Evolutionary conservation across 2,888 invertebrate genomes (phyloP), one percentile per base, ranked within the genome.

Genomic region (Eulithis testata): DNA sequence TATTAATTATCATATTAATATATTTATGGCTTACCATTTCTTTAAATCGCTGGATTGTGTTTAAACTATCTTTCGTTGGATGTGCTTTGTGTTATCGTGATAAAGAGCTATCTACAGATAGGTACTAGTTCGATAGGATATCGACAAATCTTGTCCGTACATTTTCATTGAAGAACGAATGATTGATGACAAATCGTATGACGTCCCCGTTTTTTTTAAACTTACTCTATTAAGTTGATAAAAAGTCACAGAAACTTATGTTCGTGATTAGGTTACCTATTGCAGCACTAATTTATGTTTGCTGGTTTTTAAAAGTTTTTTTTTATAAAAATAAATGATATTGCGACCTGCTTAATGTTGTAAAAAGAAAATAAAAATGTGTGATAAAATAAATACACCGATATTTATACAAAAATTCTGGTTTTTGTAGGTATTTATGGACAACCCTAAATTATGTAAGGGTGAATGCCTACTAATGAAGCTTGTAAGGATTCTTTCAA

Each of bases 11-110:
- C 71, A 73, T 80, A 82, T 78, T 73, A 21, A 1, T 21, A 21
- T 73, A 74, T 78, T 78, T 77, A 84, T 81, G 73, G 83, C 90
- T 87, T 79, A 91, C 91, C 90, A 88, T 90, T 90, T 86, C 84
- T 86, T 82, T 58, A 73, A 78, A 76, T 77, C 76, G 78, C 76
- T 73, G 80, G 76, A 79, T 80, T 75, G 82, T 79, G 76, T 74
- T 78, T 68, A 74, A 78, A 79, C 72, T 87, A 85, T 84, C 84
- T 81, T 70, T 72, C 65, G 74, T 63, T 74, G 72, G 60, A 68
- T 67, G 68, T 40, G 60, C 54, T 55, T 51, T 27, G 11, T 51
- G 40, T 58, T 72, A 71, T 72, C 67, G 66, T 53, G 74, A 72
- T 77, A 76, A 54, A 43, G 21, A 6, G 53, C 44, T 71, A 73